These are phyloP conservation scores for Archips xylosteana DNA, from an alignment of 2,888 invertebrate species.

Conservation along the genomic window DNA sequence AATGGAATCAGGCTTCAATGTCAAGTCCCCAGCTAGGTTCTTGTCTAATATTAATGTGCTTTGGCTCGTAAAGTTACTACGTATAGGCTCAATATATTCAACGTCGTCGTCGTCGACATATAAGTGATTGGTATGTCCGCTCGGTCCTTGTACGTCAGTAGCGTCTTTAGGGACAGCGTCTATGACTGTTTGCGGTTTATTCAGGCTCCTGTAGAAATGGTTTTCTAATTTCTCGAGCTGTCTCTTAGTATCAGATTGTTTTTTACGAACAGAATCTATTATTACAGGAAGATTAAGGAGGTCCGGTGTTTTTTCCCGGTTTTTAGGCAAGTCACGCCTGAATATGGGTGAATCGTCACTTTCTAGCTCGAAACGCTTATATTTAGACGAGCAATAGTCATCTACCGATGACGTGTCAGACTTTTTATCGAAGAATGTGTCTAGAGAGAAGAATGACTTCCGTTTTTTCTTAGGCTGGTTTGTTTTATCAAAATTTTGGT, in stretches of 20 bases:
- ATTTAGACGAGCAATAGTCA: conserved; percentile 82
- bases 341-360: conserved; percentile 81
- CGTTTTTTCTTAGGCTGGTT: conserved; percentile 79
- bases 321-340: conserved; percentile 63
- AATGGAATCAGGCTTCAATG: conserved; percentile 69
- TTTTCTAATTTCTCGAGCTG: conserved; percentile 81
- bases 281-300: conserved; percentile 78
- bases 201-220: conserved; percentile 78
- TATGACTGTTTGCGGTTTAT: conserved; percentile 71
- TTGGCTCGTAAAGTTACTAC: conserved; percentile 80
- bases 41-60: conserved; percentile 80
- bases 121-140: conserved; percentile 73
- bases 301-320: conserved; percentile 75
- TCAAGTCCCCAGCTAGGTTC: conserved; percentile 58
- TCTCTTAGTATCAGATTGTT: conserved; percentile 76
- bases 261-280: conserved; percentile 78
- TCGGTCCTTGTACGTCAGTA: conserved; percentile 73
- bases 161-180: conserved; percentile 81
- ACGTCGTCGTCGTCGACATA: conserved; percentile 77
- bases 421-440: conserved; percentile 81
- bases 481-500: conserved; percentile 72
- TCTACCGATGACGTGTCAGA: conserved; percentile 82
- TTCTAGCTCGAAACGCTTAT: conserved; percentile 81
- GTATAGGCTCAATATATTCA: conserved; percentile 82
- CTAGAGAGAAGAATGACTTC: conserved; percentile 82